A percentile compares a stretch with the other conserved stretches of the same genome.
These are phyloP conservation scores for Troides aeacus DNA, from an alignment of 2,888 invertebrate species.

Conservation along the genomic window DNA sequence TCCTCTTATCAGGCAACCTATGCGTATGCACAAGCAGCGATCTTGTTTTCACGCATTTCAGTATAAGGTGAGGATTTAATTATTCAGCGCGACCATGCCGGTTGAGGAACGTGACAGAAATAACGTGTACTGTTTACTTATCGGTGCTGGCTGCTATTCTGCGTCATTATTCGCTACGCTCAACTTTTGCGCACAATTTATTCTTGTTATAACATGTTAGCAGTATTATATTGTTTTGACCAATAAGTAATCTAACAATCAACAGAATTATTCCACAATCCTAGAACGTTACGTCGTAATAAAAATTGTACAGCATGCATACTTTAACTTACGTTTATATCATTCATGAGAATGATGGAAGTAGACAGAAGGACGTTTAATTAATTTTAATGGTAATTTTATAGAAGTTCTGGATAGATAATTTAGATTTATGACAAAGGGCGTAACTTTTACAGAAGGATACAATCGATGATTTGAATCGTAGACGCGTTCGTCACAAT, in stretches of 20 bases:
- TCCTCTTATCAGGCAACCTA: conserved; percentile 48
- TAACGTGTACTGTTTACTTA: conserved; percentile 19
- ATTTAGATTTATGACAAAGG: background rate
- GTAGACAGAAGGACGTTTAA: no score
- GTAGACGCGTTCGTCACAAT: background rate
- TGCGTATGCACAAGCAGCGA: conserved; percentile 43
- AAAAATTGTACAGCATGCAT: background rate
- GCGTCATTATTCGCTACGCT: conserved; percentile 12
- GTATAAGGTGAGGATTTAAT: conserved; percentile 30
- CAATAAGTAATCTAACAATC: background rate
- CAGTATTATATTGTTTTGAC: background rate
- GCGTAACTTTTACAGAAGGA: background rate
- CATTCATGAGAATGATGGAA: no score
- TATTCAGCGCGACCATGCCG: conserved; percentile 15
- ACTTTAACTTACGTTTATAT: background rate
- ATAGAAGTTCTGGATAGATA: background rate
- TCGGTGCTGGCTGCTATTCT: background rate
- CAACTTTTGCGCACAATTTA: conserved; percentile 24
- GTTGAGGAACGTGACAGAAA: conserved; percentile 22
- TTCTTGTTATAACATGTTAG: background rate
- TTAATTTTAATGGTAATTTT: background rate
- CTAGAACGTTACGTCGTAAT: background rate
- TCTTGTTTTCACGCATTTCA: conserved; percentile 36
- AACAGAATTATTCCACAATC: background rate
- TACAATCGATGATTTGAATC: background rate